Evolutionary conservation across 2,113 vertebrate genomes (phyloP), one percentile per base, ranked within the genome.

Genomic region (Empidonax traillii): DNA sequence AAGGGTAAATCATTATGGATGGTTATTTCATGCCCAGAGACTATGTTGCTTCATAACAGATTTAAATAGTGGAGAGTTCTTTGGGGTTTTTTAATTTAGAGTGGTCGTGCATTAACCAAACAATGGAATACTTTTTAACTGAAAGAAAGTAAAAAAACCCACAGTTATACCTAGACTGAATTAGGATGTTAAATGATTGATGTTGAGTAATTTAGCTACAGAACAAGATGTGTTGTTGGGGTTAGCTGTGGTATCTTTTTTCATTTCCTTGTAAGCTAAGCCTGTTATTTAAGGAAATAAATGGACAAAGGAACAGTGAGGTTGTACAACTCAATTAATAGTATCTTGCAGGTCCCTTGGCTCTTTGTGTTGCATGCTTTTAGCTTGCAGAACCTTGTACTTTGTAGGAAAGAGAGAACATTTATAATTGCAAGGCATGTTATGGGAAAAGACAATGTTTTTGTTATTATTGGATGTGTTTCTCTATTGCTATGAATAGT

Each of bases 281-380:
- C 11, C 43, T 87, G 85, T 88, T 96, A 90, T 96, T 95, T 91
- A 95, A 81, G 65, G 65, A 89, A 95, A 80, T 83, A 95, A 87
- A 95, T 91, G 47, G 91, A 77, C 89, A 91, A 63, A 82, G n/a
- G 67, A 91, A 83, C 72, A 94, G 52, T 1, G 1, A 96, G 89
- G 89, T 95, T 93, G 65, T 86, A 84, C 41, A 90, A 75, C 81
- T 93, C 87, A 95, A 78, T 93, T 96, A 96, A 90, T 84, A 88
- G 91, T 24, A 78, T 44, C 82, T 93, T 84, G 75, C 59, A 88
- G 37, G 44, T 95, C 61, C 39, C 79, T 88, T 89, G 63, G 16
- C 49, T 94, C 67, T 80, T 80, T 91, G 23, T 83, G 23, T 74
- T 91, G 25, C 12, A n/a, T 19, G 52, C 23, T 85, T 91, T 89